Percentiles rank a stretch among this genome's conserved stretches.
These are phyloP conservation scores for Trilocha varians DNA, from an alignment of 2,888 invertebrate species.

Conservation along the genomic window DNA sequence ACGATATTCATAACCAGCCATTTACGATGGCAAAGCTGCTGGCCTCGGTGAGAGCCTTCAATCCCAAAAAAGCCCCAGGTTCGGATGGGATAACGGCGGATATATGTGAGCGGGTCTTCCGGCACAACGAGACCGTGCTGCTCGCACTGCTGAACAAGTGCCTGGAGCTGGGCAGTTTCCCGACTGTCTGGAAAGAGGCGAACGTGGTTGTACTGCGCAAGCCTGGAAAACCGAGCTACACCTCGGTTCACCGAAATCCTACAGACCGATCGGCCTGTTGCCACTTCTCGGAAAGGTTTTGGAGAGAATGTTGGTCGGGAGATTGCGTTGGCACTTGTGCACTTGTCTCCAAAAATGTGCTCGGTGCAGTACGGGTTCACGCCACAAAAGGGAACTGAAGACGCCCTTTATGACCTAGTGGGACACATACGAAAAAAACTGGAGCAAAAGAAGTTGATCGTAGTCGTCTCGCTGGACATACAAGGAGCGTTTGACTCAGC, in stretches of 20 bases:
- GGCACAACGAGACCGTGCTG: too few relatives aligned
- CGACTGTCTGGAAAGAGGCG: too few relatives aligned
- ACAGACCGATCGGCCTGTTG: neutral
- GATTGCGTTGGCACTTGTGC: too few relatives aligned
- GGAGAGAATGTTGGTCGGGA: neutral
- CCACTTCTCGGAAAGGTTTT: neutral
- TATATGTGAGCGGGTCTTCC: too few relatives aligned
- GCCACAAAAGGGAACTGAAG: slow-evolving; percentile 4
- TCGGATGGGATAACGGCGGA: too few relatives aligned
- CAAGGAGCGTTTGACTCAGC: neutral
- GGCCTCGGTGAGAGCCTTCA: too few relatives aligned
- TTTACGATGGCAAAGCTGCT: neutral
- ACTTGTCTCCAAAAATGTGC: slow-evolving; percentile 1
- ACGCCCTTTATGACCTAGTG: slow-evolving; percentile 4
- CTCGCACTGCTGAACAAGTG: too few relatives aligned
- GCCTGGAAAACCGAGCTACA: neutral
- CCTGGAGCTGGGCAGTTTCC: too few relatives aligned
- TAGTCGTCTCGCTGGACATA: neutral
- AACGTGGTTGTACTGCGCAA: neutral
- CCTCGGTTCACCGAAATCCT: too few relatives aligned
- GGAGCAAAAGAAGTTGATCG: neutral
- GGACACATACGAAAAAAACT: neutral
- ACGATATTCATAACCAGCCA: neutral
- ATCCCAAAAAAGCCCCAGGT: too few relatives aligned
- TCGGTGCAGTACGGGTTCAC: slow-evolving; percentile 4